Conservation (phyloP, 2,888 invertebrate genomes). For the Miltochrista miniata region DNA sequence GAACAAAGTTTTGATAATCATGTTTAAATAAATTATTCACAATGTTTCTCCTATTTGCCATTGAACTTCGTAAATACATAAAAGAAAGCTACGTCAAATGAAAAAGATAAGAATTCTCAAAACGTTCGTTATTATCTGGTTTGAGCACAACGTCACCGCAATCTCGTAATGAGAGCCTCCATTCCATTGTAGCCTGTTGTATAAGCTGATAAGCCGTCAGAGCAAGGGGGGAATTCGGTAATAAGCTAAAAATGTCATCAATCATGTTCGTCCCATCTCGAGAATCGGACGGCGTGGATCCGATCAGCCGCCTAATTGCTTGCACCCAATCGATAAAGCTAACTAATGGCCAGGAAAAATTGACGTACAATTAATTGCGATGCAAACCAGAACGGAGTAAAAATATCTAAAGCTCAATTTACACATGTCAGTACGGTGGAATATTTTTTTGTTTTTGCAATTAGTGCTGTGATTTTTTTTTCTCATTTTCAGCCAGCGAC, state of each 20-base stretch:
- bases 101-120: conserved; percentile 41
- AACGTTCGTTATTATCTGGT: conserved; percentile 54
- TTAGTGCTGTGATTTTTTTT: no score
- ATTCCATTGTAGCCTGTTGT: conserved; percentile 44
- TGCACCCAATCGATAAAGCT: conserved; percentile 62
- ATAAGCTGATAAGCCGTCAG: conserved; percentile 44
- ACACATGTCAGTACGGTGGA: no score
- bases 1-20: conserved; percentile 14
- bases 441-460: no score
- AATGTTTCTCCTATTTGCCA: no score
- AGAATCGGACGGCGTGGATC: conserved; percentile 47
- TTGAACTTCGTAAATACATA: no score
- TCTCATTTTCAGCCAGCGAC: no score
- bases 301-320: conserved; percentile 66
- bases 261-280: conserved; percentile 60
- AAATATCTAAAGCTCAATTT: conserved; percentile 11
- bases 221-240: conserved; percentile 37
- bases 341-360: conserved; percentile 65
- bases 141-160: conserved; percentile 57
- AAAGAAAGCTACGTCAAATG: conserved; percentile 35
- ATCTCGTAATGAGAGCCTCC: conserved; percentile 59
- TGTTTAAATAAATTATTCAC: no score
- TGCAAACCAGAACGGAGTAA: conserved; percentile 28
- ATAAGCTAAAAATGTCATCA: conserved; percentile 67
- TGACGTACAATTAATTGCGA: conserved; percentile 61